Percentiles rank a stretch among this genome's conserved stretches.
Conservation (phyloP, 2,888 invertebrate species). For the Julus scanicus region DNA sequence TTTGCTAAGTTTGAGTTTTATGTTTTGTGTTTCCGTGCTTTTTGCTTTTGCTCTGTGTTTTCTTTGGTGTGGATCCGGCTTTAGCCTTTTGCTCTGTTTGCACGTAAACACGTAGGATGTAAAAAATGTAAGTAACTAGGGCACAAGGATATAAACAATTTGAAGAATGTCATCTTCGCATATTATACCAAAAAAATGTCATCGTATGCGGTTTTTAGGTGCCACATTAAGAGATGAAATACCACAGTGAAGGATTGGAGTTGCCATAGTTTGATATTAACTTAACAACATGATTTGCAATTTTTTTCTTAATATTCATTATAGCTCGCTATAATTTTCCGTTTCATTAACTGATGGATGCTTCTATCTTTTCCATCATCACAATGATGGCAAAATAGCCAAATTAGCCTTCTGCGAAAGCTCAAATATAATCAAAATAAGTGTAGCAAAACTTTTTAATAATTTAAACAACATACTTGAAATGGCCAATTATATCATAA, state of each 20-base stretch:
- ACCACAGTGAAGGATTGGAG: not conserved
- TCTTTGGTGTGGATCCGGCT: too few relatives aligned
- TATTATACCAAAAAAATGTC: too few relatives aligned
- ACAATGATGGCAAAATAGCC: not conserved
- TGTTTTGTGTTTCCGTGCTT: too few relatives aligned
- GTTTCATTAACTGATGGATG: not conserved
- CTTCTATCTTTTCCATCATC: not conserved
- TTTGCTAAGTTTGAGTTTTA: too few relatives aligned
- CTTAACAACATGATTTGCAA: not conserved
- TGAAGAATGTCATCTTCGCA: too few relatives aligned
- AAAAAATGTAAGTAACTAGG: too few relatives aligned
- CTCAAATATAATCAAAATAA: constrained; percentile 12
- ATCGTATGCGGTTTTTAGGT: not conserved
- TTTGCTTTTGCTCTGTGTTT: too few relatives aligned
- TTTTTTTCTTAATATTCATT: not conserved
- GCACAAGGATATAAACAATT: too few relatives aligned
- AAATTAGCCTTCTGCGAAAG: not conserved
- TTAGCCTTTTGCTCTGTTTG: too few relatives aligned
- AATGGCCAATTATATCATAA: not conserved
- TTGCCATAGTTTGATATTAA: not conserved
- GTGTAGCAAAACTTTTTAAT: not conserved
- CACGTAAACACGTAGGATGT: too few relatives aligned
- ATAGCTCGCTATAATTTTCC: not conserved
- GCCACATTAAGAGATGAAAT: not conserved
- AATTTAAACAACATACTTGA: not conserved